A percentile compares a stretch with the other conserved stretches of the same genome.
Evolutionary conservation across 2,888 invertebrate species (phyloP).

Genomic region (Tuta absoluta): DNA sequence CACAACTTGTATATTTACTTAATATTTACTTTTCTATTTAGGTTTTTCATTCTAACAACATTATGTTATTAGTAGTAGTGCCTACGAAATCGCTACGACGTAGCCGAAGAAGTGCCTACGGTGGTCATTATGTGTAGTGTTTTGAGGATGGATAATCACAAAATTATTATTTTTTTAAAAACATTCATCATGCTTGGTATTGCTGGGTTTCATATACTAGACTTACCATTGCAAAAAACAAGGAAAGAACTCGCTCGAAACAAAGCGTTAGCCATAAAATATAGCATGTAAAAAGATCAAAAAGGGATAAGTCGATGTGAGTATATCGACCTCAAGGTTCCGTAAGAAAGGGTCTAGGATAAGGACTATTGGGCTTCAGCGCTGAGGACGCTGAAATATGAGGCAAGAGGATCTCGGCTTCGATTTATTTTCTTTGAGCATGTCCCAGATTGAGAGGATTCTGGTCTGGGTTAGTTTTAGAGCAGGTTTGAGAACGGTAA

Average conservation of each 20-base stretch:
- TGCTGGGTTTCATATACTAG: no score
- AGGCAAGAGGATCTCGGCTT: background rate
- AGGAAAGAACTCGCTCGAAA: background rate
- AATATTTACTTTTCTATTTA: background rate
- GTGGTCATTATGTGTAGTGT: no score
- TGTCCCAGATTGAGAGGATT: background rate
- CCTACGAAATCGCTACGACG: no score
- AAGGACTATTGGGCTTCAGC: background rate
- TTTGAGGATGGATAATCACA: no score
- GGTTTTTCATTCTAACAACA: background rate
- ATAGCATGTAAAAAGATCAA: constrained; percentile 2
- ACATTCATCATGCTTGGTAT: no score
- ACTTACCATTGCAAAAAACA: background rate
- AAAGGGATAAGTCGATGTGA: background rate
- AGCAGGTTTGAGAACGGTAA: no score
- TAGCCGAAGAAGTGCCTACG: no score
- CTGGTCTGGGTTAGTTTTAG: no score
- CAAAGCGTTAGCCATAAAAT: background rate
- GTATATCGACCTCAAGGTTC: background rate
- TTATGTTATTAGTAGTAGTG: background rate
- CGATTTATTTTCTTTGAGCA: constrained; percentile 1
- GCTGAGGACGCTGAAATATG: background rate
- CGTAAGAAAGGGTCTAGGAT: constrained; percentile 1
- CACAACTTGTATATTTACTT: background rate
- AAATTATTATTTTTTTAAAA: no score